Conservation (phyloP, 2,113 vertebrate genomes). For the Numida meleagris region DNA sequence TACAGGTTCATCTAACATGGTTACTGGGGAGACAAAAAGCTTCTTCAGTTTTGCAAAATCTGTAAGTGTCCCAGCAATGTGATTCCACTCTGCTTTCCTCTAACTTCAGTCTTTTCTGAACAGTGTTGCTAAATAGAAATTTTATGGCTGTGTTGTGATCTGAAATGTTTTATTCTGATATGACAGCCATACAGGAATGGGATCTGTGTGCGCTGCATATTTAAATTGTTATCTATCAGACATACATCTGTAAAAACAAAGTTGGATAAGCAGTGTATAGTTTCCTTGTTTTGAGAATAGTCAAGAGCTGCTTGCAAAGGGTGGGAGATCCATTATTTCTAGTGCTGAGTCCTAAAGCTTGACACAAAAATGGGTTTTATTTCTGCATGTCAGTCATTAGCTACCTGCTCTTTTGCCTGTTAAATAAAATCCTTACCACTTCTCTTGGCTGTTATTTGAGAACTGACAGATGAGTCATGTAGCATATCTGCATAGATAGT, state of each 20-base stretch:
- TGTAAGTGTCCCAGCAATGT: constrained; percentile 80
- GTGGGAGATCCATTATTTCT: not conserved
- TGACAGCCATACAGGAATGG: not conserved
- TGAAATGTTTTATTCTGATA: not conserved
- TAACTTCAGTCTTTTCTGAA: not conserved
- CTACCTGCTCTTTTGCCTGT: not conserved
- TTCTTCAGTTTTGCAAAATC: constrained; percentile 99
- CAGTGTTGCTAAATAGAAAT: not conserved
- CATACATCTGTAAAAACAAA: not conserved
- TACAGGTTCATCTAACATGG: constrained; percentile 98
- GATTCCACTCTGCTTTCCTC: not conserved
- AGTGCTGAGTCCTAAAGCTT: not conserved
- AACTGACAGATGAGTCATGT: not conserved
- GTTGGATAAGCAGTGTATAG: not conserved
- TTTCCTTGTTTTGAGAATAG: not conserved
- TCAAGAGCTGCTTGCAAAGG: not conserved
- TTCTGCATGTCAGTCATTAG: not conserved
- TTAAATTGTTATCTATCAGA: not conserved
- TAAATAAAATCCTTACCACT: not conserved
- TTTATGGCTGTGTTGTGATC: not conserved
- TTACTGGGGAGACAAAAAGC: constrained; percentile 99
- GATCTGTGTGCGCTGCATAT: not conserved
- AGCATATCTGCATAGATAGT: not conserved
- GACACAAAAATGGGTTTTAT: not conserved
- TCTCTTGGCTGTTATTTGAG: not conserved